A percentile compares a stretch with the other conserved stretches of the same genome.
These are phyloP conservation scores for Bellardia pandia DNA, from an alignment of 2,888 invertebrate species.

Conservation along the genomic window DNA sequence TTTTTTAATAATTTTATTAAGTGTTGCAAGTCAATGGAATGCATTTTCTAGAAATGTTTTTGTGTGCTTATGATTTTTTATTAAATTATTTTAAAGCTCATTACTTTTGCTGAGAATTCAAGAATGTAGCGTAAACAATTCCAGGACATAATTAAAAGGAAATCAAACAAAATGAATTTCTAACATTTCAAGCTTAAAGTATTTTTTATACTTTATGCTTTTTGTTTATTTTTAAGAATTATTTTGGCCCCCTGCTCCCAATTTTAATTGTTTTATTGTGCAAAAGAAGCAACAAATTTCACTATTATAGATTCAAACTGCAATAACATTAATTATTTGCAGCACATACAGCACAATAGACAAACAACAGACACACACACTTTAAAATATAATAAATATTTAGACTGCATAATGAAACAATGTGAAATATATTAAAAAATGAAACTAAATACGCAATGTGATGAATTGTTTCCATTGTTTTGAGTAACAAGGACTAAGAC, in stretches of 20 bases:
- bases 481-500: constrained; percentile 3
- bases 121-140: background rate
- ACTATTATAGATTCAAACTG: constrained; percentile 55
- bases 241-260: background rate
- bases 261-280: constrained; percentile 39
- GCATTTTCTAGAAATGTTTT: no score
- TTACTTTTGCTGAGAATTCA: background rate
- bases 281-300: background rate
- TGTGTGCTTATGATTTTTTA: no score
- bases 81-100: background rate
- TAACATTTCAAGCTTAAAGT: background rate
- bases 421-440: background rate
- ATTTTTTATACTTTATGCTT: background rate
- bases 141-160: background rate
- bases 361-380: background rate
- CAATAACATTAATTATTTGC: constrained; percentile 61
- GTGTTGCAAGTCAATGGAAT: no score
- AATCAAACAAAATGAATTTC: background rate
- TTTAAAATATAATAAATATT: constrained; percentile 50
- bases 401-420: constrained; percentile 55
- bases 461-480: constrained; percentile 41
- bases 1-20: no score
- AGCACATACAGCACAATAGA: background rate
- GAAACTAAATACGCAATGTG: constrained; percentile 43
- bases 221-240: constrained; percentile 23